Evolutionary conservation across 2,797 vertebrate genomes (phyloP).

Genomic region (Spinus olivaceus): DNA sequence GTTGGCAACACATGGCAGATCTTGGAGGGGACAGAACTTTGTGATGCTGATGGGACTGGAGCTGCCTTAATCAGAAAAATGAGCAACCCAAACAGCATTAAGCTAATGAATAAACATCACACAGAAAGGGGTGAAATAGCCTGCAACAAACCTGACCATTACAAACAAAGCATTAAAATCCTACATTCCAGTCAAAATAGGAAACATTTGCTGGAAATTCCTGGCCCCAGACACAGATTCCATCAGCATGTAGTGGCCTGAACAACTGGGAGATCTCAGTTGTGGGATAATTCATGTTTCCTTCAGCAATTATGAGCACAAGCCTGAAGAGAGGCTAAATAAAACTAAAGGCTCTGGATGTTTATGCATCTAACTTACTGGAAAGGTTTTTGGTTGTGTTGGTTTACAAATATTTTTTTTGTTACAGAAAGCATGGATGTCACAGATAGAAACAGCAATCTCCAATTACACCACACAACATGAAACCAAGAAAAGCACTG

Average conservation of each 20-base stretch:
- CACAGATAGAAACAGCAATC: conserved; percentile 82
- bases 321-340: background rate
- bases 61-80: background rate
- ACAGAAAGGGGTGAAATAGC: background rate
- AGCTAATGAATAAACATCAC: background rate
- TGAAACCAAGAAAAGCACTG: conserved; percentile 64
- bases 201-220: background rate
- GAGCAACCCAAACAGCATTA: background rate
- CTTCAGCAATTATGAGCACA: background rate
- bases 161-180: background rate
- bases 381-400: background rate
- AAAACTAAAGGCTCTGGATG: background rate
- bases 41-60: background rate
- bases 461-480: conserved; percentile 52
- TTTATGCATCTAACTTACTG: background rate
- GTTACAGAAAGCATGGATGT: conserved; percentile 86
- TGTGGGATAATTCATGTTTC: background rate
- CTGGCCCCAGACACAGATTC: background rate
- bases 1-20: background rate
- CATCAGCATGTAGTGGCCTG: background rate
- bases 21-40: background rate
- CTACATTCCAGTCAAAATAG: background rate
- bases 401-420: background rate
- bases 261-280: background rate
- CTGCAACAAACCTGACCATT: background rate